These are phyloP conservation scores for Drosophila mojavensis DNA, from an alignment of 1,140 invertebrate species.

Conservation along the genomic window DNA sequence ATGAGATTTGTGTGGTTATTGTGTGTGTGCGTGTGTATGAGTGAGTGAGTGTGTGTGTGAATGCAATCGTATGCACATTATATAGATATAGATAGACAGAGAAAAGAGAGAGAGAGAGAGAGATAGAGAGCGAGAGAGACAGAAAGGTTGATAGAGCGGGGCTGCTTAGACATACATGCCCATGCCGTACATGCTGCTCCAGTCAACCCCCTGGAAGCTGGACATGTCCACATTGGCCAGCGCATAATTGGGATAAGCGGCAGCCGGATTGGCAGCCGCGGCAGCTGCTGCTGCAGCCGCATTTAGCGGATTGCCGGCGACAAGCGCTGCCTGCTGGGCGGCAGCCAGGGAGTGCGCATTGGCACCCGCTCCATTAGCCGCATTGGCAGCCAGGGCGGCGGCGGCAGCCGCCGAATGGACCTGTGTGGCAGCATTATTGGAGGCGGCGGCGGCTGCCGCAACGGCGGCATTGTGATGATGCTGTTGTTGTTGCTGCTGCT, in stretches of 20 bases:
- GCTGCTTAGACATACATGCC: conserved; percentile 92
- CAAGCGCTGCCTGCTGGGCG: conserved; percentile 84
- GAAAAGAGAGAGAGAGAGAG: background rate
- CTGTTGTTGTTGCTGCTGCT: conserved; percentile 22
- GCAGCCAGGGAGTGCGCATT: conserved; percentile 82
- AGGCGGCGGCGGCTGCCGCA: conserved; percentile 73
- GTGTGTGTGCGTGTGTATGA: conserved; percentile 27
- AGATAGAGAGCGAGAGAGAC: background rate
- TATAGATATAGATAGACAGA: conserved; percentile 10
- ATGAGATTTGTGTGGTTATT: conserved; percentile 27
- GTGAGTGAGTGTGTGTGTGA: conserved; percentile 25
- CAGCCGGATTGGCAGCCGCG: conserved; percentile 86
- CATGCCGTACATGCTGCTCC: conserved; percentile 95
- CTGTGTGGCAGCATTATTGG: conserved; percentile 79
- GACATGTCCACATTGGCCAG: conserved; percentile 95
- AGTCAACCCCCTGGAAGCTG: conserved; percentile 94
- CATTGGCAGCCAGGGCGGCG: conserved; percentile 84
- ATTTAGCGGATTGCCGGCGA: conserved; percentile 83
- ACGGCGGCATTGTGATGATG: conserved; percentile 52
- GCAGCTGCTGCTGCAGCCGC: conserved; percentile 83
- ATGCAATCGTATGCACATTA: conserved; percentile 43
- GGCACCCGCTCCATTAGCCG: conserved; percentile 83
- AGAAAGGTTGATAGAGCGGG: background rate
- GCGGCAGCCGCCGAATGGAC: conserved; percentile 80
- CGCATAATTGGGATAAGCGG: conserved; percentile 91